phyloP scores from a whole-genome alignment of 1,140 invertebrate species.

The Tetraneura akinire region DNA sequence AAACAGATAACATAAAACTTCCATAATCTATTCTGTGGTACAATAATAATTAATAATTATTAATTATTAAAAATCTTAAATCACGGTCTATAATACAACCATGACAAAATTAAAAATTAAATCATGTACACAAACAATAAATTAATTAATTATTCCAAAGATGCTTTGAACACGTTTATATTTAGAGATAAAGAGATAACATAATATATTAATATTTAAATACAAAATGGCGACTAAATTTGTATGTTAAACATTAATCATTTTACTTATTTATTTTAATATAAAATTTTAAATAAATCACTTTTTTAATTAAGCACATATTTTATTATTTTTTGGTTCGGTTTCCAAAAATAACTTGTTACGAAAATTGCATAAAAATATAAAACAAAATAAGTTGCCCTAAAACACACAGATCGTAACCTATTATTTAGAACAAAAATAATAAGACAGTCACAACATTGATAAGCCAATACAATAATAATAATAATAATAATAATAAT shows the following conservation, averaged over 20 bases:
- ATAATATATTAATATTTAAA: slow-evolving; percentile 11
- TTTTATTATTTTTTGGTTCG: neutral
- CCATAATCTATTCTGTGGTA: too few species aligned
- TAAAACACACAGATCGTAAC: too few species aligned
- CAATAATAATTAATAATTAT: too few species aligned
- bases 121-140: too few species aligned
- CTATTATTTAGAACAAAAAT: neutral
- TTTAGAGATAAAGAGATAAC: slow-evolving; percentile 11
- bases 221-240: slow-evolving; percentile 41
- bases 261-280: neutral
- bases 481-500: neutral
- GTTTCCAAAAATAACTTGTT: neutral
- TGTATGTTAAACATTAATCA: neutral
- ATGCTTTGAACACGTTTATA: neutral
- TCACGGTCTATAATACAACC: too few species aligned
- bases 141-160: neutral
- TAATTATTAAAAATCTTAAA: too few species aligned
- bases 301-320: neutral
- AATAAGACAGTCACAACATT: neutral
- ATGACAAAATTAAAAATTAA: too few species aligned
- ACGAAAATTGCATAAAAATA: neutral
- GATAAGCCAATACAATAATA: slow-evolving; percentile 14
- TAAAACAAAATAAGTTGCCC: neutral
- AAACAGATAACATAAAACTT: too few species aligned
- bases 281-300: neutral